A percentile compares a stretch with the other conserved stretches of the same genome.
Conservation (phyloP, 2,797 vertebrate genomes). For the Ambastaia sidthimunki region DNA sequence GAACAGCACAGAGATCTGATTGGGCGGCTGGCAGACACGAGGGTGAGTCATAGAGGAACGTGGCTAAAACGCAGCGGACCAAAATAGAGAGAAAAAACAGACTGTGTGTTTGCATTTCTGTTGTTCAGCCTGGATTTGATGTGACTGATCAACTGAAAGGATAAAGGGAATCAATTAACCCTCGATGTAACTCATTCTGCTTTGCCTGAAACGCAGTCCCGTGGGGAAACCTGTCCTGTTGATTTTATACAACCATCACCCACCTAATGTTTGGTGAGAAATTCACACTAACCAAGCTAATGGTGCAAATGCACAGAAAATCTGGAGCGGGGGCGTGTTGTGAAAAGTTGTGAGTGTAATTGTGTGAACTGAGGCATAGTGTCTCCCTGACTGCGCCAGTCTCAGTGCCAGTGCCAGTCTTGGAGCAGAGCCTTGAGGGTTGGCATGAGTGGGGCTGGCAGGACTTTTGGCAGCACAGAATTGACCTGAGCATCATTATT, state of each 20-base stretch:
- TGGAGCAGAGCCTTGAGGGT: conserved; percentile 52
- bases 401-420: conserved; percentile 36
- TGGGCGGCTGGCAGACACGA: conserved; percentile 45
- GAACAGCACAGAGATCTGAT: conserved; percentile 39
- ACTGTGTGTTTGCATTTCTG: conserved; percentile 24
- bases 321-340: conserved; percentile 46
- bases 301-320: conserved; percentile 39
- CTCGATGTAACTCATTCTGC: conserved; percentile 15
- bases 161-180: conserved; percentile 33
- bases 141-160: conserved; percentile 32
- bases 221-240: conserved; percentile 31
- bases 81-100: conserved; percentile 36
- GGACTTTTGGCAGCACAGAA: conserved; percentile 48
- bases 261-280: conserved; percentile 46
- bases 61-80: conserved; percentile 17
- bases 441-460: conserved; percentile 53
- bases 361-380: conserved; percentile 56
- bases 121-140: conserved; percentile 31
- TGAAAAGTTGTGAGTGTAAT: conserved; percentile 53
- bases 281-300: conserved; percentile 32
- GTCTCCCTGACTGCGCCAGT: conserved; percentile 38
- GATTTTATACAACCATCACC: conserved; percentile 31
- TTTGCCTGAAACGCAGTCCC: conserved; percentile 9
- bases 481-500: conserved; percentile 38
- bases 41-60: conserved; percentile 52